phyloP scores from a whole-genome alignment of 2,888 invertebrate genomes.

The Mythimna ferrago region DNA sequence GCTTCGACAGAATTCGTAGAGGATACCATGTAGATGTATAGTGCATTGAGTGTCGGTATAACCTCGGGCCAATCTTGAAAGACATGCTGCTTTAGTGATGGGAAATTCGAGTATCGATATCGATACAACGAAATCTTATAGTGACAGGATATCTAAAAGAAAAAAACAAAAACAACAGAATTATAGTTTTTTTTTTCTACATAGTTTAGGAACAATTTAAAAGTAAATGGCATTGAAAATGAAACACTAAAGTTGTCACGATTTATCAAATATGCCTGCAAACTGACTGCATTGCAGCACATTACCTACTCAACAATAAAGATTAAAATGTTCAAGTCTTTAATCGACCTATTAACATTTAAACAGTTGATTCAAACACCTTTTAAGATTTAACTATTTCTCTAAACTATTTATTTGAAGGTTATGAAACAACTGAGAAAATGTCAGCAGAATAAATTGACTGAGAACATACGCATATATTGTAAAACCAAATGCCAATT shows the following conservation, averaged over 20 bases:
- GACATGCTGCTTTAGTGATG: constrained; percentile 62
- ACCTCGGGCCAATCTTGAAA: constrained; percentile 70
- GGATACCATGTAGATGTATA: constrained; percentile 22
- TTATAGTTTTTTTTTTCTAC: background rate
- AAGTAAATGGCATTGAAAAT: background rate
- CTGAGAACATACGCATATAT: background rate
- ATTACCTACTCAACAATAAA: background rate
- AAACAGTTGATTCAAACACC: constrained; percentile 22
- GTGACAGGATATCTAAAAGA: background rate
- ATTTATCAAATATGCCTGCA: no score
- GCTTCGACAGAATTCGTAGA: background rate
- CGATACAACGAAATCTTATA: constrained; percentile 14
- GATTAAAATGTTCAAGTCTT: constrained; percentile 18
- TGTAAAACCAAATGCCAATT: background rate
- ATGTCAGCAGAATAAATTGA: constrained; percentile 18
- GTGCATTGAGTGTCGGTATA: constrained; percentile 60
- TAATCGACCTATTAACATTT: constrained; percentile 43
- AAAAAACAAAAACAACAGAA: background rate
- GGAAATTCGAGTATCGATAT: constrained; percentile 45
- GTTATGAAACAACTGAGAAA: constrained; percentile 27
- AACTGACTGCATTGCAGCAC: background rate
- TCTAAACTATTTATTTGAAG: constrained; percentile 37
- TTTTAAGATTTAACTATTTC: constrained; percentile 44
- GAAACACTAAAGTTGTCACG: background rate
- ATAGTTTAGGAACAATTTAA: background rate